These are phyloP conservation scores for Ectemnius continuus DNA, from an alignment of 2,888 invertebrate species.

Conservation along the genomic window DNA sequence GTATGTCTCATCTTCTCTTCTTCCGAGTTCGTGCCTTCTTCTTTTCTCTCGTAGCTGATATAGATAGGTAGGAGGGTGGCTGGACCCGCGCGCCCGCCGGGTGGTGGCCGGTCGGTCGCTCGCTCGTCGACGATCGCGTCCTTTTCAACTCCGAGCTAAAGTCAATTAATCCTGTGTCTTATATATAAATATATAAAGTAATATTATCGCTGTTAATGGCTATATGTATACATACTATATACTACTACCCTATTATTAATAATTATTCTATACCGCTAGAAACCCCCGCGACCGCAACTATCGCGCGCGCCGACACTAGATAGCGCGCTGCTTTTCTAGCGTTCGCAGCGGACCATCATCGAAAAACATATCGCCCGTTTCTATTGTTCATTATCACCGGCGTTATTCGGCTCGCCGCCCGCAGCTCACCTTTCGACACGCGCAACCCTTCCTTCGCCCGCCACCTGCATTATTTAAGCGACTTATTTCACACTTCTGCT, in stretches of 20 bases:
- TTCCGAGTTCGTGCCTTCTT: too few relatives aligned
- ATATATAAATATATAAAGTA: constrained; percentile 1
- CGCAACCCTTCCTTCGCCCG: constrained; percentile 1
- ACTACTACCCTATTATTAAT: constrained; percentile 45
- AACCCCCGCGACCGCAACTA: constrained; percentile 11
- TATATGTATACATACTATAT: constrained; percentile 9
- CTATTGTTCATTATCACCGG: neutral
- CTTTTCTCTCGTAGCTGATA: too few relatives aligned
- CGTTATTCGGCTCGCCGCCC: neutral
- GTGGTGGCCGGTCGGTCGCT: constrained; percentile 25
- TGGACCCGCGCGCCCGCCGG: too few relatives aligned
- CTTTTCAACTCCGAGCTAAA: constrained; percentile 33
- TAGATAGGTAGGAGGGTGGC: too few relatives aligned
- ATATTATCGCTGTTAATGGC: constrained; percentile 12
- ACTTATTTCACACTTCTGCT: constrained; percentile 8
- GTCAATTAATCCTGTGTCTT: constrained; percentile 45
- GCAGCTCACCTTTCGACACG: neutral
- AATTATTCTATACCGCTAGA: constrained; percentile 34
- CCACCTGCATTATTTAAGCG: too few relatives aligned
- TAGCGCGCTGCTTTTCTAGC: constrained; percentile 15
- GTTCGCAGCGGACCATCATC: constrained; percentile 10
- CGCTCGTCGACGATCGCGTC: constrained; percentile 33
- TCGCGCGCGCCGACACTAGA: constrained; percentile 6
- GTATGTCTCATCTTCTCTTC: constrained; percentile 11
- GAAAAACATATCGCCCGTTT: neutral